A percentile compares a stretch with the other conserved stretches of the same genome.
Conservation (phyloP, 2,113 vertebrate genomes). For the Telmatochromis brachygnathus region DNA sequence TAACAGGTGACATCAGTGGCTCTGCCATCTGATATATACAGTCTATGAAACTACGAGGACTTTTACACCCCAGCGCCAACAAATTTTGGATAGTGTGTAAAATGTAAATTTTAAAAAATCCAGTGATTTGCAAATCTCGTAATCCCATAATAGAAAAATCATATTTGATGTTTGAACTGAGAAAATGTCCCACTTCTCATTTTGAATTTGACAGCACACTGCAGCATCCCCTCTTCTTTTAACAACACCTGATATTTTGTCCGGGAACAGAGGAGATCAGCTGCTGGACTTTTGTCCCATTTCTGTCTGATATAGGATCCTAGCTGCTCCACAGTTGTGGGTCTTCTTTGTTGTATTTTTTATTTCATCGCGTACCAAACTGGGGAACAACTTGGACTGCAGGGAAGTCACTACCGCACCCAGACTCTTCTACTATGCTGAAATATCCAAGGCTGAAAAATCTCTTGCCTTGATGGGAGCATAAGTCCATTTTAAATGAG, state of each 20-base stretch:
- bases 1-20: not conserved
- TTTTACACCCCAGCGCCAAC: not conserved
- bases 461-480: not conserved
- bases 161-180: not conserved
- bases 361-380: not conserved
- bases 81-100: not conserved
- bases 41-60: not conserved
- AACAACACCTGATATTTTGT: not conserved
- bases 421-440: not conserved
- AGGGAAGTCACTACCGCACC: not conserved
- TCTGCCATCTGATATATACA: not conserved
- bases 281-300: not conserved
- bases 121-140: not conserved
- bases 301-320: not conserved
- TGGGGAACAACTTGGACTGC: not conserved
- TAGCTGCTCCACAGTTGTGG: not conserved
- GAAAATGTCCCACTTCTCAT: not conserved
- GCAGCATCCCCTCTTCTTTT: not conserved
- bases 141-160: not conserved
- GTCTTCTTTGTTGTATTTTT: not conserved
- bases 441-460: not conserved
- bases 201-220: not conserved
- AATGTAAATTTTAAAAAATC: rapidly evolving
- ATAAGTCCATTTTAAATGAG: not conserved
- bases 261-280: not conserved